These are phyloP conservation scores for Gari tellinella DNA, from an alignment of 2,888 invertebrate species.

Conservation along the genomic window DNA sequence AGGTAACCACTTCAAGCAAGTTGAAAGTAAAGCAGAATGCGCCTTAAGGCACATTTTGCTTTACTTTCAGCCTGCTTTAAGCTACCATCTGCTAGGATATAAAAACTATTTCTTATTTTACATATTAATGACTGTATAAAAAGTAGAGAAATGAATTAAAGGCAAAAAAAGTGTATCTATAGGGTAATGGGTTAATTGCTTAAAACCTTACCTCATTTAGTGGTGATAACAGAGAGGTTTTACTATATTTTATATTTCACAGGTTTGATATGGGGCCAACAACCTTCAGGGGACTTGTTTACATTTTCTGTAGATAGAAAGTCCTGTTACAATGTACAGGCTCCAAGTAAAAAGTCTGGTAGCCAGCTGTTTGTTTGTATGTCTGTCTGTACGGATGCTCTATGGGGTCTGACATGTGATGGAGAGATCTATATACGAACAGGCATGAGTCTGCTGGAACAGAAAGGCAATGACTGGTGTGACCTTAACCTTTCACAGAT, in stretches of 20 bases:
- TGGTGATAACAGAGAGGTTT: too few relatives aligned
- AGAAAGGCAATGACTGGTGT: conserved; percentile 85
- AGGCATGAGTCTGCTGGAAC: conserved; percentile 83
- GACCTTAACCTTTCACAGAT: conserved; percentile 85
- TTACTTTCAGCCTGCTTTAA: too few relatives aligned
- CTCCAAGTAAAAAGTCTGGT: conserved; percentile 11
- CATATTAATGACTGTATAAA: too few relatives aligned
- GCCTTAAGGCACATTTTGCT: too few relatives aligned
- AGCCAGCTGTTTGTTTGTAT: conserved; percentile 73
- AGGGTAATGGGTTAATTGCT: too few relatives aligned
- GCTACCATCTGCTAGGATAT: too few relatives aligned
- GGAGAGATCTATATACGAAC: conserved; percentile 85
- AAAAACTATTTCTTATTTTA: too few relatives aligned
- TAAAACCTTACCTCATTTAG: too few relatives aligned
- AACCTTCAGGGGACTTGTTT: conserved; percentile 83
- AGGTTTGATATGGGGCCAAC: conserved; percentile 84
- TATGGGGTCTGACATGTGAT: conserved; percentile 85
- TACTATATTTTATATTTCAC: background rate
- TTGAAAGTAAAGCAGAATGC: too few relatives aligned
- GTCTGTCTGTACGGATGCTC: conserved; percentile 83
- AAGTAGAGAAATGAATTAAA: too few relatives aligned
- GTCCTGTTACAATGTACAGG: conserved; percentile 61
- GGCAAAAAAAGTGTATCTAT: too few relatives aligned
- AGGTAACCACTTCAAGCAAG: too few relatives aligned
- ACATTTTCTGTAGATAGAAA: conserved; percentile 77